These are phyloP conservation scores for Anguilla anguilla DNA, from an alignment of 2,797 vertebrate species.

Conservation along the genomic window DNA sequence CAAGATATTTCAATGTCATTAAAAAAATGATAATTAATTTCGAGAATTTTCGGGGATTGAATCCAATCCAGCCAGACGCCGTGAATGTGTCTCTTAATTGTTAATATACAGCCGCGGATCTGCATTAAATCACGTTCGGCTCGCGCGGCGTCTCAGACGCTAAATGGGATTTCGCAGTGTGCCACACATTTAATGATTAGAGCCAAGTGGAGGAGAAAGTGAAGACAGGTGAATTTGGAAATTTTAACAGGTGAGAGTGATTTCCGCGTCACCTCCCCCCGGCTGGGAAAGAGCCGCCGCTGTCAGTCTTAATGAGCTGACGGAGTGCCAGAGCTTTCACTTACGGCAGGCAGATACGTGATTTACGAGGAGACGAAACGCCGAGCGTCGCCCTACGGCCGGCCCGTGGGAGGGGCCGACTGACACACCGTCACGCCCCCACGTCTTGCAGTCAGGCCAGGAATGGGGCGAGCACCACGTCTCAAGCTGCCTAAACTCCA, in stretches of 20 bases:
- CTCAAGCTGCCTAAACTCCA: not conserved
- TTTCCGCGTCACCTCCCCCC: not conserved
- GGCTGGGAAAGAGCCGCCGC: not conserved
- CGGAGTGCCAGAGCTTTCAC: not conserved
- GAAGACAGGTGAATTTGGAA: not conserved
- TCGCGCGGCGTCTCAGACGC: not conserved
- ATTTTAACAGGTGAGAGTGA: not conserved
- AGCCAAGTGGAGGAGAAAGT: not conserved
- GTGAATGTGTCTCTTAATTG: not conserved
- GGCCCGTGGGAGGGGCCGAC: not conserved
- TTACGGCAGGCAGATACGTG: not conserved
- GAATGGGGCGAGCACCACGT: not conserved
- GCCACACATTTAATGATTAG: not conserved
- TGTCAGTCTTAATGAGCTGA: constrained; percentile 5
- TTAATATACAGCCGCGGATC: not conserved
- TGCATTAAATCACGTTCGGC: not conserved
- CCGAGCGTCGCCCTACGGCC: not conserved
- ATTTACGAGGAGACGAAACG: not conserved
- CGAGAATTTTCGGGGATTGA: constrained; percentile 21
- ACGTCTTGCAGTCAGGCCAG: not conserved
- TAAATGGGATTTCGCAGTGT: not conserved
- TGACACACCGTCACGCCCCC: not conserved
- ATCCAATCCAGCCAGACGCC: constrained; percentile 23
- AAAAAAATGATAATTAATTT: constrained; percentile 59
- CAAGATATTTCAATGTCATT: constrained; percentile 64